Evolutionary conservation across 2,888 invertebrate species (phyloP).

Genomic region (Isoperla grammatica): DNA sequence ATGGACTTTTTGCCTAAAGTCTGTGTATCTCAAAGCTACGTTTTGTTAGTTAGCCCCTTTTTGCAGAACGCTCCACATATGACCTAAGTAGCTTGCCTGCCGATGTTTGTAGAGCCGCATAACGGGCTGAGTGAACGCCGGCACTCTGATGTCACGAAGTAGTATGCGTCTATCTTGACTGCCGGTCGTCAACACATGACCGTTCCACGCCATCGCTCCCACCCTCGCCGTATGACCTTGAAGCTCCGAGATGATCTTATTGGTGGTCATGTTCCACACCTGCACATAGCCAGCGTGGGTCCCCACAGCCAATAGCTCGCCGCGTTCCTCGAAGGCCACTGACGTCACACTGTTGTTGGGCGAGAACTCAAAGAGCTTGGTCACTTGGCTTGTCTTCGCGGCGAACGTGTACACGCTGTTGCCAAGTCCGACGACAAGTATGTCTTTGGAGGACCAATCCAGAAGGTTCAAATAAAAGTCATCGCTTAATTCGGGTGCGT

Average conservation of each 20-base stretch:
- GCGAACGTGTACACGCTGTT: slow-evolving; percentile 99
- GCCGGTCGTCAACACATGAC: slow-evolving; percentile 90
- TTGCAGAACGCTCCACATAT: too few species aligned
- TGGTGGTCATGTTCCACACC: slow-evolving; percentile 94
- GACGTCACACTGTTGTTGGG: slow-evolving; percentile 96
- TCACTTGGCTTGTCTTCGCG: slow-evolving; percentile 96
- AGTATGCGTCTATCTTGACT: slow-evolving; percentile 90
- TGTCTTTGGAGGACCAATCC: slow-evolving; percentile 99
- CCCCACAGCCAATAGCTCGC: slow-evolving; percentile 93
- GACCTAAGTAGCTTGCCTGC: slow-evolving; percentile 80
- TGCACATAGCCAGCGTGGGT: slow-evolving; percentile 95
- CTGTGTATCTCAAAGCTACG: too few species aligned
- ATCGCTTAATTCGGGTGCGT: slow-evolving; percentile 95
- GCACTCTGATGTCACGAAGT: slow-evolving; percentile 87
- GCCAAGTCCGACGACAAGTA: slow-evolving; percentile 93
- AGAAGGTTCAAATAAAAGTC: slow-evolving; percentile 98
- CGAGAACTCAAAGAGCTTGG: slow-evolving; percentile 87
- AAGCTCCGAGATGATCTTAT: slow-evolving; percentile 83
- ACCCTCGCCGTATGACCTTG: slow-evolving; percentile 89
- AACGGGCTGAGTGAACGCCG: slow-evolving; percentile 43
- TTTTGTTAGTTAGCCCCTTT: too few species aligned
- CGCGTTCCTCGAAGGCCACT: slow-evolving; percentile 97
- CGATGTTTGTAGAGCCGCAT: slow-evolving; percentile 59
- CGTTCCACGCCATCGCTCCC: slow-evolving; percentile 96
- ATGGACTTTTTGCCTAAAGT: too few species aligned